Conservation (phyloP, 92 coral and sea anemone species). For the Desmophyllum pertusum region DNA sequence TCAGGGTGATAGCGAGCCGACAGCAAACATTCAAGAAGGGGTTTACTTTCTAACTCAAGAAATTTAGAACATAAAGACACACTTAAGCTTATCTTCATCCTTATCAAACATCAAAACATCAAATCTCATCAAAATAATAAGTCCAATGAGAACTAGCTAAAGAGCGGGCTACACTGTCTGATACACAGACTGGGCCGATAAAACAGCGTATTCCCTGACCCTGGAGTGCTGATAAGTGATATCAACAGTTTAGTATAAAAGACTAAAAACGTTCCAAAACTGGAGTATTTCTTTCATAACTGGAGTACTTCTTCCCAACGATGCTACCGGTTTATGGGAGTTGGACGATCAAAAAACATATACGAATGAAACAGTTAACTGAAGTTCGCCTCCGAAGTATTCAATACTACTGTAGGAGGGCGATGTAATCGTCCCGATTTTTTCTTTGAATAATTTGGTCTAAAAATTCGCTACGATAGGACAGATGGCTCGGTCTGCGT, state of each 20-base stretch:
- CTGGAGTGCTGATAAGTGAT: neutral
- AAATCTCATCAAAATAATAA: neutral
- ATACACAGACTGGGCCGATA: slow-evolving; percentile 7
- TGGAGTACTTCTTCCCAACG: too few species aligned
- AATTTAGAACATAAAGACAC: neutral
- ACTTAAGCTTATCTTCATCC: neutral
- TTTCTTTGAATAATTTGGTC: neutral
- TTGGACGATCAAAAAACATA: neutral
- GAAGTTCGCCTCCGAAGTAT: neutral
- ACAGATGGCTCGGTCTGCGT: neutral
- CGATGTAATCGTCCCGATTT: neutral
- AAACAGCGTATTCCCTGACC: neutral
- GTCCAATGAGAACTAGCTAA: neutral
- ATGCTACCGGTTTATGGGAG: neutral
- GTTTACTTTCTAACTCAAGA: neutral
- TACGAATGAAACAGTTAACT: neutral
- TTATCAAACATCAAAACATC: too few species aligned
- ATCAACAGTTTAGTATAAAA: neutral
- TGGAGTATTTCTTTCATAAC: neutral
- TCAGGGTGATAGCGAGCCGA: neutral
- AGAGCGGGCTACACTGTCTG: slow-evolving; percentile 10
- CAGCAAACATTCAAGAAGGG: neutral
- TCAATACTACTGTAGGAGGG: neutral
- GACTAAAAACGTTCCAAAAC: neutral
- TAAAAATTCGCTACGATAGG: neutral